Evolutionary conservation across 2,797 vertebrate species (phyloP).

Genomic region (Pangasius larnaudii): DNA sequence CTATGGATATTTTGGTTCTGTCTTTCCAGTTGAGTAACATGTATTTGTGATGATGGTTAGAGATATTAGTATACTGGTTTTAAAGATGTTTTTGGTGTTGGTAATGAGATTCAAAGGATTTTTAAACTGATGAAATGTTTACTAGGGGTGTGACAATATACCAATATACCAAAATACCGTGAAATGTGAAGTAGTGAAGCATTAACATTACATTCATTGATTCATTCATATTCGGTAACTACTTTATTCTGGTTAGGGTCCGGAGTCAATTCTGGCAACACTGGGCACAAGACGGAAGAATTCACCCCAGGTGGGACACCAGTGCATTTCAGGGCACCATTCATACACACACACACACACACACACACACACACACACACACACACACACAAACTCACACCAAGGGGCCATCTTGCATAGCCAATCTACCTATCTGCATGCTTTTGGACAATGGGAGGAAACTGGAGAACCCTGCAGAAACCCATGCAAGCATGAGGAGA

Average conservation of each 20-base stretch:
- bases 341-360: not conserved
- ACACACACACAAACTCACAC: not conserved
- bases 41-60: not conserved
- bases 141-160: not conserved
- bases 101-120: not conserved
- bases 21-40: not conserved
- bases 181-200: not conserved
- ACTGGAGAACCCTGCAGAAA: not conserved
- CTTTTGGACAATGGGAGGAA: not conserved
- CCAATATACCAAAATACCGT: not conserved
- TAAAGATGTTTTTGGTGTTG: not conserved
- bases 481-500: not conserved
- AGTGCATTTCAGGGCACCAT: not conserved
- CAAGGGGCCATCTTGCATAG: too few species aligned
- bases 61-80: not conserved
- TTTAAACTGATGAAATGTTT: not conserved
- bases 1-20: not conserved
- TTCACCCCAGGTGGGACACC: not conserved
- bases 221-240: not conserved
- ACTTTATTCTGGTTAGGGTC: not conserved
- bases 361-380: not conserved
- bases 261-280: not conserved
- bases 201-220: not conserved
- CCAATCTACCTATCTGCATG: not conserved
- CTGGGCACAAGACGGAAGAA: not conserved